These are phyloP conservation scores for Gastrophysa polygoni DNA, from an alignment of 2,888 invertebrate genomes.

Conservation along the genomic window DNA sequence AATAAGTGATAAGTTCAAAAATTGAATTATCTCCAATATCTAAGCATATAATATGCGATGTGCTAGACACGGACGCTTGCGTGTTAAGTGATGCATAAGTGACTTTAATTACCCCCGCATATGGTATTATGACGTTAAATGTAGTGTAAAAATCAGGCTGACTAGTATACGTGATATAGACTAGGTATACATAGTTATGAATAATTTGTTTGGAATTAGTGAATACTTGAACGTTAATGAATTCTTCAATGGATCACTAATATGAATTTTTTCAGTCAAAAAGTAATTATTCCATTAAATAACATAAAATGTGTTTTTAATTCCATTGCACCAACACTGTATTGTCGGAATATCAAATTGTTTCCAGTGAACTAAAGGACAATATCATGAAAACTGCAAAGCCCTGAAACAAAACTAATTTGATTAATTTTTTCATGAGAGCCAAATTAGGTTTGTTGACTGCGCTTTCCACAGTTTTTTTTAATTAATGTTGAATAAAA, in stretches of 20 bases:
- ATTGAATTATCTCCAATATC: conserved; percentile 18
- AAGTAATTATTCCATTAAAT: too few relatives aligned
- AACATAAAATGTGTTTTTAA: too few relatives aligned
- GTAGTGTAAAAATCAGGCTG: conserved; percentile 16
- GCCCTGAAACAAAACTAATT: background rate
- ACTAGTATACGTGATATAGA: background rate
- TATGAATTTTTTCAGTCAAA: too few relatives aligned
- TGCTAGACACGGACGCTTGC: conserved; percentile 2
- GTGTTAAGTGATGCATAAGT: conserved; percentile 14
- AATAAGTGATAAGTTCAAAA: conserved; percentile 18
- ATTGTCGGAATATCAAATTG: too few relatives aligned
- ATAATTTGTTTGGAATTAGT: background rate
- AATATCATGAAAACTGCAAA: too few relatives aligned
- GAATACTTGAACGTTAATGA: too few relatives aligned
- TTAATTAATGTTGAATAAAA: conserved; percentile 50
- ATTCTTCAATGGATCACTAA: too few relatives aligned
- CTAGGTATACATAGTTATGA: too few relatives aligned
- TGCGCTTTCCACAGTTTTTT: conserved; percentile 38
- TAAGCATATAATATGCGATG: conserved; percentile 2
- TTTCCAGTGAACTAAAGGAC: too few relatives aligned
- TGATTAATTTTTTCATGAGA: conserved; percentile 29
- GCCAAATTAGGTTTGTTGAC: conserved; percentile 35
- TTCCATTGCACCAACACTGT: too few relatives aligned
- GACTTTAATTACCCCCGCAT: conserved; percentile 29
- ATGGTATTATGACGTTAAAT: conserved; percentile 16